Base-by-base conservation (phyloP, 1,140 invertebrate genomes). In the Agrilus planipennis region DNA sequence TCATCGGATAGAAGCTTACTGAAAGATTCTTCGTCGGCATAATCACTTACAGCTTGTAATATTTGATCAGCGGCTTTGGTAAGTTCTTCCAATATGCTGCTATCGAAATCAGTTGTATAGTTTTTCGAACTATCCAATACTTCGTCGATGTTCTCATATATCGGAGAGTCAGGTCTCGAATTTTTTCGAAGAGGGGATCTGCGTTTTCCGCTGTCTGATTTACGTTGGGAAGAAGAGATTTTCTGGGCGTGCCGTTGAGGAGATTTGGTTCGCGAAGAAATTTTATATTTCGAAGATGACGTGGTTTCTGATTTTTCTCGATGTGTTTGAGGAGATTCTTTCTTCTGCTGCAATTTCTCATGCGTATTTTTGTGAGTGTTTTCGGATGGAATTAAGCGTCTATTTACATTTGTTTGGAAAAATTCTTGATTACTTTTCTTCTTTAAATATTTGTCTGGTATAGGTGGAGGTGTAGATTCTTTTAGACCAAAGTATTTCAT, bases 11-110 rank as follows among this genome's bases (percentile, higher is more conserved):
- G 34, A 9, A n/a, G 20, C 12, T 36, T 5, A 5, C 10, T 4
- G n/a, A n/a, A n/a, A n/a, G n/a, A n/a, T 12, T 68, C 65, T 35
- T 68, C 67, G 34, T 69, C 67, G 0, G 66, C 64, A 41, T 69
- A 70, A n/a, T 65, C 69, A 36, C 69, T 68, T 0, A 70, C 63
- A 9, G 65, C 67, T 50, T 64, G 54, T 5, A 71, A 49, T 32
- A 71, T 70, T 54, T 70, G 59, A 54, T 70, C 67, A 5, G 69
- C 69, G 11, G 69, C 68, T 51, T 62, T 65, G 4, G 67, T 71
- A 30, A 71, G 49, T 46, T 70, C 68, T 31, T 69, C 67, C 31
- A 71, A 50, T 30, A 71, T 68, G 50, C 50, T 42, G 53, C 48
- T 52, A 45, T 60, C 56, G 28, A 61, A 61, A 28, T 60, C 49